Evolutionary conservation across 2,888 invertebrate species (phyloP).

Genomic region (Oxytorus armatus): DNA sequence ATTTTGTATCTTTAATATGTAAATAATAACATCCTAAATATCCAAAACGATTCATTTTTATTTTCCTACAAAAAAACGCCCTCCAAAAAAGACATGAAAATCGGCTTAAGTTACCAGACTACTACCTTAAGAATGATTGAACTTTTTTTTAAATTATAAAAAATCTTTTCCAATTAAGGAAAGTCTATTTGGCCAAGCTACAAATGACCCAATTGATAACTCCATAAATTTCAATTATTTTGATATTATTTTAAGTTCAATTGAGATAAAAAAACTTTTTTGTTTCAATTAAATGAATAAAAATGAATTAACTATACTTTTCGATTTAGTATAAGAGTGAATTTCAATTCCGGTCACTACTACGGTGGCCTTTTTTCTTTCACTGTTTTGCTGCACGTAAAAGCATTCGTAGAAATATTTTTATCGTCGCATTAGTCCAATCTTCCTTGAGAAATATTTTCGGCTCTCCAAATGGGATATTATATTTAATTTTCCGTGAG

Average conservation of each 20-base stretch:
- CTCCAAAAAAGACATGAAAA: too few species aligned
- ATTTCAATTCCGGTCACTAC: slow-evolving; percentile 1
- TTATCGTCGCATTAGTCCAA: slow-evolving; percentile 48
- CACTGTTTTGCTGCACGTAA: slow-evolving; percentile 8
- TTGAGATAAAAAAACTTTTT: not conserved
- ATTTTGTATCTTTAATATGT: too few species aligned
- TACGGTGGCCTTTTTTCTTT: slow-evolving; percentile 35
- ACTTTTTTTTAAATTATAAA: not conserved
- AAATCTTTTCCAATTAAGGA: not conserved
- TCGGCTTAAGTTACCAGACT: too few species aligned
- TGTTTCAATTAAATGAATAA: not conserved
- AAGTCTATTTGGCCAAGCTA: too few species aligned
- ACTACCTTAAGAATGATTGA: too few species aligned
- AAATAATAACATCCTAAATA: too few species aligned
- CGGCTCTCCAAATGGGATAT: slow-evolving; percentile 25
- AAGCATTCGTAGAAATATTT: slow-evolving; percentile 41
- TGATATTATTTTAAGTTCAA: not conserved
- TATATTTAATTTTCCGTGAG: slow-evolving; percentile 39
- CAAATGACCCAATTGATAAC: not conserved
- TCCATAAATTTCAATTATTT: not conserved
- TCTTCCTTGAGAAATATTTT: slow-evolving; percentile 23
- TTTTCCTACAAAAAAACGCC: too few species aligned
- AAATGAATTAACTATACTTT: not conserved
- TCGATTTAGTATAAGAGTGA: not conserved
- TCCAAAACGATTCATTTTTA: too few species aligned